These are phyloP conservation scores for Eucidaris tribuloides DNA, from an alignment of 35 echinoderm and acorn worm species.

Conservation along the genomic window DNA sequence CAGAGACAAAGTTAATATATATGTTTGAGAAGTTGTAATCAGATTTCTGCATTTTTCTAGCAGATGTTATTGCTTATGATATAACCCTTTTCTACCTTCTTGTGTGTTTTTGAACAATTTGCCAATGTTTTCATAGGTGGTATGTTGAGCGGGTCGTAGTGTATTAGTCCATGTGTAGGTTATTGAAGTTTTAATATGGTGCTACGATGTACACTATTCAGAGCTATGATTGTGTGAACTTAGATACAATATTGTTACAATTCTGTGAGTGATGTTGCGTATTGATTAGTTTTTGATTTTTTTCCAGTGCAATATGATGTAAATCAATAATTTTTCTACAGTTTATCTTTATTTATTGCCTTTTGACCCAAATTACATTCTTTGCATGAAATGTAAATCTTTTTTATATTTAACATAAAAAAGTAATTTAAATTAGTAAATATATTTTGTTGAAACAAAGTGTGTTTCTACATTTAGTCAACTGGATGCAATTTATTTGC, in stretches of 20 bases:
- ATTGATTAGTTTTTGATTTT: conserved; percentile 7
- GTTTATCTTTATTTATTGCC: conserved; percentile 32
- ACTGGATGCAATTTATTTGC: too few species aligned
- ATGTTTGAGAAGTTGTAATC: conserved; percentile 29
- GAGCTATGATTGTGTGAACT: conserved; percentile 13
- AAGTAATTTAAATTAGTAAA: too few species aligned
- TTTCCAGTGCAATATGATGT: conserved; percentile 27
- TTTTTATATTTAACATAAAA: too few species aligned
- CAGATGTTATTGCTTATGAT: conserved; percentile 13
- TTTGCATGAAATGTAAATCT: too few species aligned
- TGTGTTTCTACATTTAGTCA: too few species aligned
- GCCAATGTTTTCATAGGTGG: conserved; percentile 32
- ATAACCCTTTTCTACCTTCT: conserved; percentile 23
- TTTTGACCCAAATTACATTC: too few species aligned
- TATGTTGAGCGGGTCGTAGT: conserved; percentile 26
- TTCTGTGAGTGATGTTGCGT: background rate
- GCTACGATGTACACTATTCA: conserved; percentile 23
- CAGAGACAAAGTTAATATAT: conserved; percentile 35
- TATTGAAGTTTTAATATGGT: conserved; percentile 21
- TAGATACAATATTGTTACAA: conserved; percentile 4
- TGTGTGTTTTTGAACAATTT: conserved; percentile 33
- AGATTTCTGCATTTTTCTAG: conserved; percentile 19
- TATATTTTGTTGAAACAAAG: too few species aligned
- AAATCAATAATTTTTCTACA: conserved; percentile 29
- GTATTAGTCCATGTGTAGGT: conserved; percentile 8